phyloP scores from a whole-genome alignment of 2,113 vertebrate species.

The western clawed frog (Xenopus tropicalis) region DNA sequence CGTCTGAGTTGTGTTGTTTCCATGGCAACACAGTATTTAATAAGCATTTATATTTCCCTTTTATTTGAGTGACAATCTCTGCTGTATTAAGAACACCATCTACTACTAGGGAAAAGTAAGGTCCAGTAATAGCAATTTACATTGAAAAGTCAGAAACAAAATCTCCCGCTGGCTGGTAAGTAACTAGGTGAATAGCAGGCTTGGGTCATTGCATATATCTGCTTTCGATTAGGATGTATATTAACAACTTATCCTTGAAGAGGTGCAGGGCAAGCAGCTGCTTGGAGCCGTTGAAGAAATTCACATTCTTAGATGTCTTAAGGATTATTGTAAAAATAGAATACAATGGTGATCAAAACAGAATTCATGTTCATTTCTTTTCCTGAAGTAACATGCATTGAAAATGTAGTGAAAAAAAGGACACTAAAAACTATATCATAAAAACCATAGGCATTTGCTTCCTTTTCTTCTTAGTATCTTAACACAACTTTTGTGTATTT shows the following conservation, averaged over 20 bases:
- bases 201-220: conserved; percentile 15
- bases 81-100: conserved; percentile 7
- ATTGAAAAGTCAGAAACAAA: conserved; percentile 14
- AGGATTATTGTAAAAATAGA: conserved; percentile 16
- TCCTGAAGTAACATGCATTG: too few relatives aligned
- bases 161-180: conserved; percentile 7
- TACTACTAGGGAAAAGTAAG: not conserved
- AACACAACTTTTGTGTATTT: too few relatives aligned
- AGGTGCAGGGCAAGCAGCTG: conserved; percentile 8
- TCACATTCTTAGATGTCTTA: conserved; percentile 2
- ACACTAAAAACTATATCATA: too few relatives aligned
- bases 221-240: conserved; percentile 19
- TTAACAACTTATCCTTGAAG: conserved; percentile 32
- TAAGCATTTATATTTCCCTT: conserved; percentile 10
- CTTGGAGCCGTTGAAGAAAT: conserved; percentile 8
- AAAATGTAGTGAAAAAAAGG: too few relatives aligned
- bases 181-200: conserved; percentile 5
- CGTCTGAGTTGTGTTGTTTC: conserved; percentile 14
- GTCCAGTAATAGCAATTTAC: conserved; percentile 12
- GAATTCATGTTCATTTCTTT: too few relatives aligned
- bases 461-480: too few relatives aligned
- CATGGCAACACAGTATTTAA: conserved; percentile 20
- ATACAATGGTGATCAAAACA: too few relatives aligned
- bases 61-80: conserved; percentile 22
- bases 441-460: too few relatives aligned